Evolutionary conservation across 2,797 vertebrate genomes (phyloP), one percentile per base, ranked within the genome.

Genomic region (Coregonus ussuriensis): DNA sequence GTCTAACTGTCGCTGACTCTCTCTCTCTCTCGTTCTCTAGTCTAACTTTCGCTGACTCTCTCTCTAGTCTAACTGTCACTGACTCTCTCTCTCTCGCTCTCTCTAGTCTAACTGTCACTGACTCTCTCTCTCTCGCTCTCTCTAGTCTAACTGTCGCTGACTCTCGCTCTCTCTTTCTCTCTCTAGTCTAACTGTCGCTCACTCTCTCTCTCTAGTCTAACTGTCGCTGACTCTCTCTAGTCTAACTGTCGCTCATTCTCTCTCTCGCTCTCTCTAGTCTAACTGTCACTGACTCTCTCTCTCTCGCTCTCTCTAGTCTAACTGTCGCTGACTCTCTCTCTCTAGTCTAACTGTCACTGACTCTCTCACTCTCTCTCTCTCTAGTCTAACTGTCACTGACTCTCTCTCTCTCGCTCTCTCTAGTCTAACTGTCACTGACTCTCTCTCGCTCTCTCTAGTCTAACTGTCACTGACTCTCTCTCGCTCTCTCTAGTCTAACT

Each of bases 351-450:
- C 77, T 85, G 75, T 75, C 74, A 1, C 83, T 84, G 86, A 83
- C 25, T 25, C 25, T 25, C 82, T 81, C 88, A 84, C 52, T 76
- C 73, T 86, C 83, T 6, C 3, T 56, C 4, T n/a, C 56, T 74
- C 72, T 21, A 82, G 85, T 56, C 4, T 0, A 33, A 29, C 77
- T 85, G 75, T 75, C 74, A 1, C 83, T 84, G 86, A 83, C 25
- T 25, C 25, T 25, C 82, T 81, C 88, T 85, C 52, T 76, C 73
- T 86, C 83, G 4, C 3, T 56, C 4, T n/a, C 56, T 74, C 72
- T 21, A 82, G 85, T 56, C 4, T 0, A 33, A 29, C 77, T 85
- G 75, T 75, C 74, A 1, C 83, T 84, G 86, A 82, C 82, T 81
- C 88, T 85, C 52, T 76, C 73, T 86, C 83, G 0, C 3, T 56